Percentiles rank a stretch among this genome's conserved stretches.
Evolutionary conservation across 2,113 vertebrate genomes (phyloP).

Genomic region (Galbula dea): DNA sequence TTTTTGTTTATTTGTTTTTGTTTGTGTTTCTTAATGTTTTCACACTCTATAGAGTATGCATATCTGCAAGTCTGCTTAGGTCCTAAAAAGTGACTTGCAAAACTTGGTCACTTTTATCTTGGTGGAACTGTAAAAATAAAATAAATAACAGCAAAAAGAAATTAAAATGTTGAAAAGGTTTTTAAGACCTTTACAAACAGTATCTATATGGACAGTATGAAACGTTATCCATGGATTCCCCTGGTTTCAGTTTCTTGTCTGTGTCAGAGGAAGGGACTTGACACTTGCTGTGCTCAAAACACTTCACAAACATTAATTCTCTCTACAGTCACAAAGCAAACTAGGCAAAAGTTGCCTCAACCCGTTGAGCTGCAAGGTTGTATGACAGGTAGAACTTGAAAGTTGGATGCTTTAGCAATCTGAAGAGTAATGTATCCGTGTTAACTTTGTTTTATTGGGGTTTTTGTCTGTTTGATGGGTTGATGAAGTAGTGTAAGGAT

Average conservation of each 20-base stretch:
- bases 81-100: background rate
- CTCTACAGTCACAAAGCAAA: background rate
- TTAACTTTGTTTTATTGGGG: background rate
- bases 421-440: background rate
- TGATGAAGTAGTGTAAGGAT: background rate
- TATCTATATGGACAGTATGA: background rate
- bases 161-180: background rate
- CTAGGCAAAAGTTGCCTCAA: background rate
- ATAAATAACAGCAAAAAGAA: background rate
- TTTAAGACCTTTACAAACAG: background rate
- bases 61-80: background rate
- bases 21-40: background rate
- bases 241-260: background rate
- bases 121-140: background rate
- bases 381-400: background rate
- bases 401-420: background rate
- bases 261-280: background rate
- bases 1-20: background rate
- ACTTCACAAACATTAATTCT: background rate
- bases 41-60: fast-evolving
- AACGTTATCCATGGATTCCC: background rate
- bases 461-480: background rate
- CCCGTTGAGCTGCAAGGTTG: background rate
- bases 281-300: background rate
- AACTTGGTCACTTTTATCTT: background rate